Base-by-base conservation (phyloP, 2,797 vertebrate species). In the Perodicticus potto region DNA sequence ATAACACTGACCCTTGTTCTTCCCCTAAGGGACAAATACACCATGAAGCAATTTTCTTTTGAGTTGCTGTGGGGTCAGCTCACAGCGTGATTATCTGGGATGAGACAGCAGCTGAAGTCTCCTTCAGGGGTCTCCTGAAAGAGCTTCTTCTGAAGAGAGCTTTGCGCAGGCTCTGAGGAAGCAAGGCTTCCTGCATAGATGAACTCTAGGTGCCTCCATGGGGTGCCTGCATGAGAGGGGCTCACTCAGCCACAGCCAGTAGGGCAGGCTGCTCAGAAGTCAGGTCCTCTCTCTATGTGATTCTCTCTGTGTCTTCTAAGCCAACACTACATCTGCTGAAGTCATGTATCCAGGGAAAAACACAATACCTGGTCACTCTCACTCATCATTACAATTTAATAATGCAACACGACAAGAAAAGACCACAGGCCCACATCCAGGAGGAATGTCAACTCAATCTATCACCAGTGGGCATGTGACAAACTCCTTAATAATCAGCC, bases 11-110 rank as follows among this genome's bases (percentile, higher is more conserved):
- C 63, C 29, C 80, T 89, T 13, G 72, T 92, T 77, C 61, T 89
- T 83, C 86, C 97, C 85, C 74, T 77, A 53, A 32, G 67, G 59
- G 95, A 95, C 40, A 45, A 7, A 40, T 40, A 70, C 57, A 90
- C 84, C 78, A 93, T 40, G 72, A 86, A 97, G 84, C 67, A 83
- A 20, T 32, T 77, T 37, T 86, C 93, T 96, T 86, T 91, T 32
- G 53, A 93, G 86, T 70, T 1, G 27, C 73, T 70, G 65, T 91
- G 73, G 57, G 95, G 95, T 91, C 19, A 94, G 84, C 49, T 92
- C 43, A 0, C 0, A 1, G 20, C 43, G 81, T 22, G 59, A 95
- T 70, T n/a, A 23, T 37, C 29, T 10, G n/a, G 70, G 74, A 32
- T 25, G 6, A 45, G n/a, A 49, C 7, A 40, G 55, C 12, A 78